Conservation (phyloP, 1,140 invertebrate genomes). For the Trachelipus rathkii region DNA sequence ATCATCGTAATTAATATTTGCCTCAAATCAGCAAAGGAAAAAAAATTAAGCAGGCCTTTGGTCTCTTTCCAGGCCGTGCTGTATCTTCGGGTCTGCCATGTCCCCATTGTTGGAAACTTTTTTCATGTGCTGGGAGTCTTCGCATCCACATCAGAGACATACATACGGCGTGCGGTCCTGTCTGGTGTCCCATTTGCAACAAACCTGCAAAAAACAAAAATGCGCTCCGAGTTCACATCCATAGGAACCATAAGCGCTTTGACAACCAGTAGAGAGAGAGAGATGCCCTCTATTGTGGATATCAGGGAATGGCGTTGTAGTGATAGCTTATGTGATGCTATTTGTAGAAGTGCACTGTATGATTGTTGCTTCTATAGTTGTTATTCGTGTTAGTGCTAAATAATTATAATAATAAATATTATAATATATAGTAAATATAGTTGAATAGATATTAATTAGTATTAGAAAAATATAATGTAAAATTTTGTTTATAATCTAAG, state of each 20-base stretch:
- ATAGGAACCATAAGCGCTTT: constrained; percentile 38
- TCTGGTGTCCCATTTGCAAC: constrained; percentile 46
- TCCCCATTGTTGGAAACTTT: constrained; percentile 46
- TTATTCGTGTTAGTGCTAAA: constrained; percentile 38
- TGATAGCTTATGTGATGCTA: constrained; percentile 43
- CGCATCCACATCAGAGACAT: constrained; percentile 46
- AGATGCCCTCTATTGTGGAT: constrained; percentile 29
- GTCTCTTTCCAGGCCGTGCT: constrained; percentile 46
- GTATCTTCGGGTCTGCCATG: constrained; percentile 45
- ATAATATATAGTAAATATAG: too few species aligned
- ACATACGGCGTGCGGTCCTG: constrained; percentile 44
- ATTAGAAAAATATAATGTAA: too few species aligned
- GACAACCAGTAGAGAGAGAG: constrained; percentile 39
- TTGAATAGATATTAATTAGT: too few species aligned
- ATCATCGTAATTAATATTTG: constrained; percentile 41
- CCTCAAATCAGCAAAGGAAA: constrained; percentile 19
- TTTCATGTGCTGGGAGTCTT: constrained; percentile 46
- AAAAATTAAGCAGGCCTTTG: constrained; percentile 41
- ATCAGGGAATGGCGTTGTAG: constrained; percentile 35
- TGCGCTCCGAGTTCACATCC: constrained; percentile 46
- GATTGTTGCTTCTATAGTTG: constrained; percentile 42
- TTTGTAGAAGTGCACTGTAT: constrained; percentile 43
- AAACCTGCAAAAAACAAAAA: constrained; percentile 47
- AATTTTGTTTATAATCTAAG: too few species aligned
- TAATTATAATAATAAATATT: too few species aligned